Evolutionary conservation across 2,113 vertebrate species (phyloP), one percentile per base, ranked within the genome.

Genomic region (Oncorhynchus keta): DNA sequence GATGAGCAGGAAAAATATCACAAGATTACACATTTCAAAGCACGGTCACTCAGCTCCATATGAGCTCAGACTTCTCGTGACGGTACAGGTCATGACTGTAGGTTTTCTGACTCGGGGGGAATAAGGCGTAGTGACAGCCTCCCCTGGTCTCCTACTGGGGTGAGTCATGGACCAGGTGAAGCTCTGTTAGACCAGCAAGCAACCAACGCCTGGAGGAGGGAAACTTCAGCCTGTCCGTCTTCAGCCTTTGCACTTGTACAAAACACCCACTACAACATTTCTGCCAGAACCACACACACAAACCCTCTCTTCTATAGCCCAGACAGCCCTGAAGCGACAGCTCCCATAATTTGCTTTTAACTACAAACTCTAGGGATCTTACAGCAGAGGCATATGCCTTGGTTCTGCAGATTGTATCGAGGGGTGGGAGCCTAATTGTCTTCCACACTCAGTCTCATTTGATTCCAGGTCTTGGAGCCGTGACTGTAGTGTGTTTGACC

Each of bases 301-400:
- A 67, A n/a, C 66, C 35, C 68, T 55, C 4, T 55, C 12, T 55
- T 67, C 68, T 83, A 74, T 81, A 61, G 68, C 76, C 85, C 72
- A 24, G n/a, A 22, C 79, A 61, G n/a, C 76, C 84, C 68, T 16
- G 59, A 62, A 22, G 72, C 77, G 70, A 26, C 9, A 18, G n/a
- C 69, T 51, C 18, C 76, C 70, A 80, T 86, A 84, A 85, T 83
- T 83, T 62, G 12, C 82, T 73, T 78, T 85, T 82, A 86, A 81
- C 81, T 83, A 3, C 77, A 81, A 85, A 76, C 81, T 72, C 81
- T 74, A 9, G 84, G 79, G 49, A 2, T 79, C 62, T 80, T 80
- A 14, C 70, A 64, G 62, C 77, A 70, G 73, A 49, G 68, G 73
- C 57, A 49, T 69, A 35, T 20, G 32, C 64, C 35, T 64, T 24